Percentiles rank a stretch among this genome's conserved stretches.
These are phyloP conservation scores for Thumatha senex DNA, from an alignment of 2,888 invertebrate species.

Conservation along the genomic window DNA sequence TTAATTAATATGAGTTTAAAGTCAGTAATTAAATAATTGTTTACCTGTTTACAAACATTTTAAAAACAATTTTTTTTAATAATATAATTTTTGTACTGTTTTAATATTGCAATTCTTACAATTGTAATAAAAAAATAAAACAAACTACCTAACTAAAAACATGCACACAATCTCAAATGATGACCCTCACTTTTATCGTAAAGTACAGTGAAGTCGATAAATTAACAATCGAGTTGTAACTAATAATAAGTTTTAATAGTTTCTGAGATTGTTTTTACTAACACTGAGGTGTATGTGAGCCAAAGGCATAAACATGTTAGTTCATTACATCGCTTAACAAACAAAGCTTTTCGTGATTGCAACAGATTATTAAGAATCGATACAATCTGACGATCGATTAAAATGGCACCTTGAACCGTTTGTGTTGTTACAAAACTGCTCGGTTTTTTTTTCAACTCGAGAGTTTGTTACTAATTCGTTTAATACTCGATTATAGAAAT, in stretches of 20 bases:
- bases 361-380: constrained; percentile 53
- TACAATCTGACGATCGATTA: constrained; percentile 44
- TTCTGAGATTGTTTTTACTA: not conserved
- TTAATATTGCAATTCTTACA: too few relatives aligned
- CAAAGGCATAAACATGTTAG: not conserved
- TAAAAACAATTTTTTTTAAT: not conserved
- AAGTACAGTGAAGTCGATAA: too few relatives aligned
- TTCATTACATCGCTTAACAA: constrained; percentile 5
- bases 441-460: constrained; percentile 32
- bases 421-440: constrained; percentile 54
- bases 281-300: not conserved
- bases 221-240: too few relatives aligned
- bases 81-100: not conserved
- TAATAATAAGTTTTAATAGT: too few relatives aligned
- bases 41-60: not conserved
- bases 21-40: not conserved
- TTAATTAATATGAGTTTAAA: not conserved
- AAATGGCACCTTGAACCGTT: constrained; percentile 65
- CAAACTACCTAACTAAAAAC: too few relatives aligned
- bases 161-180: too few relatives aligned
- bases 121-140: too few relatives aligned
- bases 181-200: too few relatives aligned
- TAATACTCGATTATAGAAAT: constrained; percentile 64
- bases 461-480: constrained; percentile 57
- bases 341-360: constrained; percentile 45